Evolutionary conservation across 2,888 invertebrate species (phyloP), one percentile per base, ranked within the genome.

Genomic region (Odontocerum albicorne): DNA sequence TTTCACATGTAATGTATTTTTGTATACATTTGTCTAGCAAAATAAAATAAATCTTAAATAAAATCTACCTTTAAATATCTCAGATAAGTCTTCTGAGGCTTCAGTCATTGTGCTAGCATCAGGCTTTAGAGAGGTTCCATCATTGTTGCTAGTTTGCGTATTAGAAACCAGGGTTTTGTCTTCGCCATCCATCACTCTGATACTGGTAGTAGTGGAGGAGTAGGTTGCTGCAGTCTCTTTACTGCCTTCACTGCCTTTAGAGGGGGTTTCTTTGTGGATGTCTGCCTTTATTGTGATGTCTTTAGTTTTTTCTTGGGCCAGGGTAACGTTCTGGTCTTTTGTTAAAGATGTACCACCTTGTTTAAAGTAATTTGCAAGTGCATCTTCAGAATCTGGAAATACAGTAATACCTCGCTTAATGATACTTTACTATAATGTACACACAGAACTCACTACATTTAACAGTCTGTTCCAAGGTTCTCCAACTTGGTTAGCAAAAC

Each of bases 281-380:
- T 19, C 15, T 1, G 21, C 35, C n/a, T n/a, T n/a, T n/a, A n/a
- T n/a, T n/a, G n/a, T n/a, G n/a, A n/a, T n/a, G 20, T 46, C 46
- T 2, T 8, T 19, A 13, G 6, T 21, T 0, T n/a, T 10, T 8
- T 21, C 16, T n/a, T 21, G 7, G 10, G 38, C 17, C 13, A 22
- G 2, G 12, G 42, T 42, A 17, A 15, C 15, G 16, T 32, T 15
- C 8, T 31, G 44, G 19, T 31, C 35, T 40, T 40, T 42, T 16
- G 32, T 13, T 1, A 44, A 38, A 1, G 49, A 43, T 10, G 36
- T 35, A 2, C 46, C 50, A 2, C 50, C 46, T 19, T 46, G 56
- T 27, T 56, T 56, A 15, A 56, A 51, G 16, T 51, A 56, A 21
- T 56, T 39, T 4, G 51, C 51, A n/a, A 56, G 36, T 4, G 56